A percentile compares a stretch with the other conserved stretches of the same genome.
phyloP scores from a whole-genome alignment of 2,797 vertebrate genomes.

The Platyrinchus mystaceus region DNA sequence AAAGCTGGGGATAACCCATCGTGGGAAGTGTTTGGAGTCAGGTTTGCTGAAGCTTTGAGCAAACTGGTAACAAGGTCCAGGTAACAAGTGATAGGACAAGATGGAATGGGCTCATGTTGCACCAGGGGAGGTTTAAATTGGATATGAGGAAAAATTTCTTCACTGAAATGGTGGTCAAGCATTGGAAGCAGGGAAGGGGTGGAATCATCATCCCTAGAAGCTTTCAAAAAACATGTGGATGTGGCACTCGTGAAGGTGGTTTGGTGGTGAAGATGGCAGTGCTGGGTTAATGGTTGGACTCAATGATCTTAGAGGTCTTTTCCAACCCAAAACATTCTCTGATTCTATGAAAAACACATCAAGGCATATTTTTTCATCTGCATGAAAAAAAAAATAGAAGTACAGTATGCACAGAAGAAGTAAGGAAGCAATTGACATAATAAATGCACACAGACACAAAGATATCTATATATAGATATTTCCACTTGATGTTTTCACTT shows the following conservation, averaged over 20 bases:
- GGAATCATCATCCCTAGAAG: background rate
- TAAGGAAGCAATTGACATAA: background rate
- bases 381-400: background rate
- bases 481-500: background rate
- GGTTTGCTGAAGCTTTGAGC: background rate
- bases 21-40: rapidly evolving
- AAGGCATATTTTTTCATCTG: background rate
- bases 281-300: background rate
- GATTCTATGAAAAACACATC: background rate
- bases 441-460: background rate
- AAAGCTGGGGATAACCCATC: background rate
- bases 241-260: rapidly evolving
- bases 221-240: background rate
- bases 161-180: background rate
- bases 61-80: background rate
- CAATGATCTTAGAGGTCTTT: background rate
- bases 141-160: background rate
- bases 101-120: background rate
- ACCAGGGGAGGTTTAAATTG: background rate
- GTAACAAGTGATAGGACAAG: background rate
- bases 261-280: background rate
- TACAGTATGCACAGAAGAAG: background rate
- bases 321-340: background rate
- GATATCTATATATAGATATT: background rate
- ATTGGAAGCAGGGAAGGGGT: background rate